Base-by-base conservation (phyloP, 1,140 invertebrate species). In the Rhopalosiphum padi region DNA sequence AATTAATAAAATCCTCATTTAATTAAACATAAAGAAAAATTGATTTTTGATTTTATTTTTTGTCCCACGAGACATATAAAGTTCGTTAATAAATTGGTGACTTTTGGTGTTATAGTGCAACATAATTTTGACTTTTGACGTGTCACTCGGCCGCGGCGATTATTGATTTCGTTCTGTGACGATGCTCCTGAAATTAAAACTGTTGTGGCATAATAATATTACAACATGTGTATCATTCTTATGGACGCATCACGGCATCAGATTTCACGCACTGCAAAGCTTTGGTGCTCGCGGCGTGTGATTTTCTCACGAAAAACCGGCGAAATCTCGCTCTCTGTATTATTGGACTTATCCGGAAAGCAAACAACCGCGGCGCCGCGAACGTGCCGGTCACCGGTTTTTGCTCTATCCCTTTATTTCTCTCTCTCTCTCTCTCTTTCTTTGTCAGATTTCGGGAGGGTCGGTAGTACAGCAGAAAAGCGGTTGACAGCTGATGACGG, bases 221-320 rank as follows among this genome's bases (percentile, higher is more conserved):
- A 46, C n/a, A 68, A n/a, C n/a, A n/a, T 6, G 46, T 68, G 30
- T 77, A 77, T 77, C 60, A n/a, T 77, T 77, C n/a, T n/a, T 77
- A 77, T n/a, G 11, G 30, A 68, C 30, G 60, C 60, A 77, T 77
- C 60, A n/a, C 15, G 43, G 23, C 15, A 48, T 87, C 43, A 30
- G 87, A 51, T 88, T 51, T 88, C 43, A n/a, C 30, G 41, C 60
- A 23, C 35, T 82, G 25, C 22, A 48, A 82, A 82, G 90, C 68
- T 46, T 25, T 7, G 1, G 18, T 35, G 82, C 37, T n/a, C 15
- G 30, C 86, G 46, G 30, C 51, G 88, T 89, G 51, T 89, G 37
- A 85, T 82, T 91, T 92, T 92, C 91, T 92, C 91, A 92, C 91
- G 91, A 30, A 83, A 82, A 92, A 77, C 53, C 53, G 37, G 43